Evolutionary conservation across 2,888 invertebrate species (phyloP).

Genomic region (Hoplodrina ambigua): DNA sequence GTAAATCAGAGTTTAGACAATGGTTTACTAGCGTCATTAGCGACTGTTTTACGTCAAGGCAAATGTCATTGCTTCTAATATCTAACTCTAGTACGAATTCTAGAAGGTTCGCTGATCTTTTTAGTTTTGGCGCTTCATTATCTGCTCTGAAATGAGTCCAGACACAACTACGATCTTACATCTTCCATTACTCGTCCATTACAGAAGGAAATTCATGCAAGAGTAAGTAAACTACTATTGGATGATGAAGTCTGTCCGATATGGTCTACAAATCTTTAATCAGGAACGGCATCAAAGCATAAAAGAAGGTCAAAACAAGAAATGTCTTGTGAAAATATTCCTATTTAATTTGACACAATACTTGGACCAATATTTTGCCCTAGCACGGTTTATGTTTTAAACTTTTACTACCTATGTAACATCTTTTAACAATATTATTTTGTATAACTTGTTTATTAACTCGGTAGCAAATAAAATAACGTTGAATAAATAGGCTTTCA

Average conservation of each 20-base stretch:
- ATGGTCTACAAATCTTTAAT: not conserved
- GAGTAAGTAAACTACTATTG: not conserved
- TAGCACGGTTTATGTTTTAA: no score
- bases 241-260: not conserved
- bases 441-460: no score
- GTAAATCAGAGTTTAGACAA: constrained; percentile 16
- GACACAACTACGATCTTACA: not conserved
- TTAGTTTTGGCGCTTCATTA: constrained; percentile 12
- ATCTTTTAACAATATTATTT: no score
- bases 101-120: constrained; percentile 15
- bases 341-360: no score
- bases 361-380: no score
- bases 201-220: not conserved
- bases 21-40: constrained; percentile 20
- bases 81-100: not conserved
- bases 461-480: no score
- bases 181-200: not conserved
- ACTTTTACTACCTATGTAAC: no score
- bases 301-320: no score
- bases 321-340: no score
- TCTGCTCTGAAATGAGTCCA: not conserved
- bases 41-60: constrained; percentile 27
- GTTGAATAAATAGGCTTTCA: no score
- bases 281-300: no score
- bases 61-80: constrained; percentile 13